phyloP scores from a whole-genome alignment of 1,140 invertebrate species.

The Ridgeia piscesae region DNA sequence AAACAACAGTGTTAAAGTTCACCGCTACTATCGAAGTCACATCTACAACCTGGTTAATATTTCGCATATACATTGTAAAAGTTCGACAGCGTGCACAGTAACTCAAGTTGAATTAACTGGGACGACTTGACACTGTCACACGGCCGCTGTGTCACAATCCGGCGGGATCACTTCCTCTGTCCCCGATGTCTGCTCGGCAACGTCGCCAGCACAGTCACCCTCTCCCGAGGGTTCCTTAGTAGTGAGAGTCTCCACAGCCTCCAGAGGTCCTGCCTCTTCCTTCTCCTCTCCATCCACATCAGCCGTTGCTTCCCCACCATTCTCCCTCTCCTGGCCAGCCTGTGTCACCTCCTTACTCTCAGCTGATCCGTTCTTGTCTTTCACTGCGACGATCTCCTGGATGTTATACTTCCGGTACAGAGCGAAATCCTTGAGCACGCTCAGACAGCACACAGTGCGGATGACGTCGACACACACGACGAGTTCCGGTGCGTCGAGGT shows the following conservation, averaged over 20 bases:
- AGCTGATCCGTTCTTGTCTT: not conserved
- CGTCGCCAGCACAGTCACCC: not conserved
- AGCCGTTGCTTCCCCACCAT: not conserved
- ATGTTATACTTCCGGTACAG: slow-evolving; percentile 57
- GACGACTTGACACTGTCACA: not conserved
- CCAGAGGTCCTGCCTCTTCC: not conserved
- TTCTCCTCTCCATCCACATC: not conserved
- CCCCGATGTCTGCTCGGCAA: not conserved
- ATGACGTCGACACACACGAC: slow-evolving; percentile 53
- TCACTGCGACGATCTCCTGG: slow-evolving; percentile 38
- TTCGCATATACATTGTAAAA: not conserved
- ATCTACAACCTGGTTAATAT: not conserved
- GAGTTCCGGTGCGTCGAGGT: slow-evolving; percentile 46
- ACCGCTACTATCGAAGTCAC: not conserved
- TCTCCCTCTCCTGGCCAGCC: not conserved
- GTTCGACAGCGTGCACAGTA: not conserved
- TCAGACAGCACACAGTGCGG: slow-evolving; percentile 51
- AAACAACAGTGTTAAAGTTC: not conserved
- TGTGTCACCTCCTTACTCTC: not conserved
- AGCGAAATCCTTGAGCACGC: slow-evolving; percentile 49
- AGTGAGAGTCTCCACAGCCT: not conserved
- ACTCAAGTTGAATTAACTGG: not conserved
- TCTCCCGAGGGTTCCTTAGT: not conserved
- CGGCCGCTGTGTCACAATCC: not conserved
- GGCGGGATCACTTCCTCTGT: not conserved